These are phyloP conservation scores for Zoanthus solanderi DNA, from an alignment of 92 coral and sea anemone genomes.

Conservation along the genomic window DNA sequence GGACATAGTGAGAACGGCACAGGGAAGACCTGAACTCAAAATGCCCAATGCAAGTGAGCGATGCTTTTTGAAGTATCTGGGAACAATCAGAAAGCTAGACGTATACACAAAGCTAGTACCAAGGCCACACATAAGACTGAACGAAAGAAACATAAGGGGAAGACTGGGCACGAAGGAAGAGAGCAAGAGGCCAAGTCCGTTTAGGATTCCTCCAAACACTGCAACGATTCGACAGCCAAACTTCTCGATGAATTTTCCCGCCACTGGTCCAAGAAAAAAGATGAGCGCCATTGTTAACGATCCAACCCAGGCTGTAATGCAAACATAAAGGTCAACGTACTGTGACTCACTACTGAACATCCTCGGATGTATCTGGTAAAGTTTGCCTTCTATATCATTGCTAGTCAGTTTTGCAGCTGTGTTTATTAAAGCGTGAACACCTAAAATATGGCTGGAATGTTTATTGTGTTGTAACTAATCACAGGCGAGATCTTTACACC, in stretches of 20 bases:
- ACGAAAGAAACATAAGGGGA: slow-evolving; percentile 65
- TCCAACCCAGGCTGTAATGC: slow-evolving; percentile 64
- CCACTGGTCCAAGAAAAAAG: slow-evolving; percentile 69
- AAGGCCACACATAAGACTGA: slow-evolving; percentile 55
- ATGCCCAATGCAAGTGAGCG: slow-evolving; percentile 66
- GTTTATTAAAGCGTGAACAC: too few relatives aligned
- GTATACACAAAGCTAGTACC: slow-evolving; percentile 59
- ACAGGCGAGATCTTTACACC: too few relatives aligned
- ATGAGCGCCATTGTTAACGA: slow-evolving; percentile 63
- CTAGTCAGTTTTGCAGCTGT: too few relatives aligned
- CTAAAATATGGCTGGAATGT: too few relatives aligned
- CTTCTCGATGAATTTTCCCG: slow-evolving; percentile 57
- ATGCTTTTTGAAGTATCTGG: slow-evolving; percentile 61
- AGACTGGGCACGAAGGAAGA: slow-evolving; percentile 66
- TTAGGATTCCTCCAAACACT: slow-evolving; percentile 58
- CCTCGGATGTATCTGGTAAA: too few relatives aligned
- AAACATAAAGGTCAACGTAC: background rate
- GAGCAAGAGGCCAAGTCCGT: slow-evolving; percentile 52
- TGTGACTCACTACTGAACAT: too few relatives aligned
- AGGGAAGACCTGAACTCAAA: slow-evolving; percentile 59
- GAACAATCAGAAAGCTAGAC: slow-evolving; percentile 49
- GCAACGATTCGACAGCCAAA: slow-evolving; percentile 71
- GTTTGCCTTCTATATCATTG: too few relatives aligned
- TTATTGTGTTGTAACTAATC: too few relatives aligned
- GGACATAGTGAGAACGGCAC: slow-evolving; percentile 60